Base-by-base conservation (phyloP, 2,888 invertebrate genomes). In the Lobophora halterata region DNA sequence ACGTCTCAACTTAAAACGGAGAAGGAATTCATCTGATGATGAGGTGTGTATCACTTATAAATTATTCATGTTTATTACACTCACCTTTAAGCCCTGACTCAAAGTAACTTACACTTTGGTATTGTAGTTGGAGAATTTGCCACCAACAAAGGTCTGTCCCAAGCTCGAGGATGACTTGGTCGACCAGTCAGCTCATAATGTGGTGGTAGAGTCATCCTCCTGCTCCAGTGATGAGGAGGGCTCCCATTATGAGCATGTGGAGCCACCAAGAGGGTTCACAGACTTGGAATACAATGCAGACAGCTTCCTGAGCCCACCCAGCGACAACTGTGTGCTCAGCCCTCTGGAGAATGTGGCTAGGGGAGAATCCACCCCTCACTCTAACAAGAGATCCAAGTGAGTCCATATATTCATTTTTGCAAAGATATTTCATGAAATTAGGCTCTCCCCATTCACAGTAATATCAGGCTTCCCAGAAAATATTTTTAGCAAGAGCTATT, bases 271-370 rank as follows among this genome's bases (percentile, higher is more conserved):
- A 49, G 79, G 79, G 14, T 85, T 65, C 52, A 85, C 82, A 55
- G 87, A 87, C 52, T 46, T 79, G 58, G 82, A 85, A 43, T 81
- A 80, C 62, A 83, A 83, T 59, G 71, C 82, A 57, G 86, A 87
- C 61, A 83, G 80, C 65, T 80, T 83, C 33, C 66, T 86, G 58
- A 88, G 88, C 63, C 87, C 88, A 55, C 83, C 79, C 8, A 85
- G 86, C 60, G 87, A 86, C 43, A 81, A 73, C 55, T 79, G 74
- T 72, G 86, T 87, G 33, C 61, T 87, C 34, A 87, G 86, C 51
- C 86, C 87, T 10, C 60, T 88, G 46, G 86, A 88, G 53, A 87
- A 87, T 82, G 85, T 87, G 33, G 75, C 82, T n/a, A 79, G 83
- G 55, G 83, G 83, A 5, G 83, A 86, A 54, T 78, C 77, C 19